These are phyloP conservation scores for Oceanodroma leucorhoa DNA, from an alignment of 2,797 vertebrate species.

Conservation along the genomic window DNA sequence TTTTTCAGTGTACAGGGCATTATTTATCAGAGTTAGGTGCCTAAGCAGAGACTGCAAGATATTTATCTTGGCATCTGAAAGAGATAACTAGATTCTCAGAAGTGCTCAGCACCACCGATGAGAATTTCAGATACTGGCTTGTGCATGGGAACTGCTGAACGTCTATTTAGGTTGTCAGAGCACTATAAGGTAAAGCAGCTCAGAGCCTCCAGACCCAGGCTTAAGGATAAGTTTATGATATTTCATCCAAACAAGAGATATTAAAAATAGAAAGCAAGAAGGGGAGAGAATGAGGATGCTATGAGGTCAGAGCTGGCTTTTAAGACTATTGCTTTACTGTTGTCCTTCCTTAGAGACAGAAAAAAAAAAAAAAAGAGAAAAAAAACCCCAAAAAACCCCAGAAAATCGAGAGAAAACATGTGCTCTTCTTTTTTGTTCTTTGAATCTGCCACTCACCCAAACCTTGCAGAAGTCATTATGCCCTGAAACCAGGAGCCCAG, in stretches of 20 bases:
- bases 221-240: neutral
- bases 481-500: accelerated
- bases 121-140: neutral
- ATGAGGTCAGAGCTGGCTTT: neutral
- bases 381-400: accelerated
- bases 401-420: neutral
- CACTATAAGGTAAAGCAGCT: neutral
- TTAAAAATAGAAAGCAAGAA: neutral
- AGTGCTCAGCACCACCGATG: neutral
- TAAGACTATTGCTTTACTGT: neutral
- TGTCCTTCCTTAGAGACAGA: neutral
- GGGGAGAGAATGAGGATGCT: neutral
- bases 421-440: neutral
- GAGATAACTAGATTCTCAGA: neutral
- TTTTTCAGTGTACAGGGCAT: neutral
- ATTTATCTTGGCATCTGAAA: neutral
- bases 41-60: neutral
- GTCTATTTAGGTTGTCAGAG: neutral
- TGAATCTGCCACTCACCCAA: neutral
- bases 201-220: neutral
- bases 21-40: neutral
- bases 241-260: neutral
- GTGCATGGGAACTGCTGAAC: neutral
- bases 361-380: too few species aligned
- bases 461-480: neutral